These are phyloP conservation scores for Sterrhoptilus dennistouni DNA, from an alignment of 2,113 vertebrate genomes.

Conservation along the genomic window DNA sequence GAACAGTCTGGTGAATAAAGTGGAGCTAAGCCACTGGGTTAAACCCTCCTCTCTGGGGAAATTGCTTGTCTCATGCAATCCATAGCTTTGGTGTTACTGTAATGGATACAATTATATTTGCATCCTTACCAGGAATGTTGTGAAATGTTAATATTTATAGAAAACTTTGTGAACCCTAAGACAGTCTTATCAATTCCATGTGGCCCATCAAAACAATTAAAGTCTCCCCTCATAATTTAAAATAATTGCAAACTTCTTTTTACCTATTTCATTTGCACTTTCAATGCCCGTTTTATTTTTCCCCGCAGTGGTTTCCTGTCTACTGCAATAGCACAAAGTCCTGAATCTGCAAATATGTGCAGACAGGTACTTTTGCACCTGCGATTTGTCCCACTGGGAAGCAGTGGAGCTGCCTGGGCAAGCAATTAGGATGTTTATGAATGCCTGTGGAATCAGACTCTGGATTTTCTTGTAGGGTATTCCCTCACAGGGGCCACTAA, in stretches of 20 bases:
- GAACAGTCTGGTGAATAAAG: background rate
- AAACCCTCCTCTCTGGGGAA: background rate
- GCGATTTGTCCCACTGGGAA: background rate
- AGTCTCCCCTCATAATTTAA: background rate
- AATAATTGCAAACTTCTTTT: background rate
- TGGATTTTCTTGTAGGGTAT: background rate
- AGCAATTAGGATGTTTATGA: background rate
- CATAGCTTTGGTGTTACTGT: background rate
- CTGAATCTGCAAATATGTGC: slow-evolving; percentile 3
- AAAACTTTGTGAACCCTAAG: background rate
- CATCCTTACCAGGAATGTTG: background rate
- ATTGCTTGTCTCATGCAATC: background rate
- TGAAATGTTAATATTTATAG: background rate
- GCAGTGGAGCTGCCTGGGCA: background rate
- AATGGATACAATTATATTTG: background rate
- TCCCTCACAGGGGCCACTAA: slow-evolving; percentile 16
- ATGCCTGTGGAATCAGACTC: background rate
- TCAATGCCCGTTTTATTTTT: background rate
- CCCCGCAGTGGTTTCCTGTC: background rate
- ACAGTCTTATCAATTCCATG: background rate
- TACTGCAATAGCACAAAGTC: background rate
- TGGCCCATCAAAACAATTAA: background rate
- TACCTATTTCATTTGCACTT: background rate
- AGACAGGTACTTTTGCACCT: slow-evolving; percentile 14
- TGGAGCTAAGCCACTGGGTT: background rate